Evolutionary conservation across 2,113 vertebrate species (phyloP), one percentile per base, ranked within the genome.

Genomic region (Python bivittatus): DNA sequence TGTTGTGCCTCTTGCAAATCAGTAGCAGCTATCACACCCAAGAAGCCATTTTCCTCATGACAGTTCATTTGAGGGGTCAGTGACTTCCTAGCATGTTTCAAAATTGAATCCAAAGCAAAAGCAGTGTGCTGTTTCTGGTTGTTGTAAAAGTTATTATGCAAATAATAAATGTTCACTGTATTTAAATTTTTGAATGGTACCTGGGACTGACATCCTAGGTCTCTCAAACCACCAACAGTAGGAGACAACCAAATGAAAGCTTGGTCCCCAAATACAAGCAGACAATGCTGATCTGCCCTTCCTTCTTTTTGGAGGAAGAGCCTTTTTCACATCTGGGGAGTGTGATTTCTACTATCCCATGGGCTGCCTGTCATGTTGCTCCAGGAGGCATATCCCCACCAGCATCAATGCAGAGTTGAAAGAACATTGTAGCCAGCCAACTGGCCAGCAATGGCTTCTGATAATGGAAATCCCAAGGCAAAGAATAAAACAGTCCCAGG

Each of bases 291-390:
- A 64, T 53, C 29, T 88, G 56, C 64, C 58, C 90, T 13, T 8
- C 64, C 60, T 91, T 68, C 25, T 89, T 54, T 6, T 44, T 3
- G 4, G n/a, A 33, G 79, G 60, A 53, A 88, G 87, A 88, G 92
- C 44, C 79, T 91, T 56, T 90, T 93, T 95, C 86, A 93, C 88
- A 90, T 85, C 52, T 88, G 72, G 53, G 90, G 93, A 52, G 89
- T 94, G 88, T 38, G 94, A 60, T 93, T 96, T 79, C 93, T 54
- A 0, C 92, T 90, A 93, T 15, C 92, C 92, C 93, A 84, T 84
- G 92, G 92, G 92, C 93, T 92, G 79, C 89, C 94, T 91, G 94
- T 93, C 64, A 0, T n/a, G 54, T 93, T 88, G 54, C 29, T 84
- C 27, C 25, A 1, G 23, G 93, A 15, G 90, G 84, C 53, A 91